Evolutionary conservation across 2,888 invertebrate genomes (phyloP), one percentile per base, ranked within the genome.

Genomic region (Sphaeridia pumilis): DNA sequence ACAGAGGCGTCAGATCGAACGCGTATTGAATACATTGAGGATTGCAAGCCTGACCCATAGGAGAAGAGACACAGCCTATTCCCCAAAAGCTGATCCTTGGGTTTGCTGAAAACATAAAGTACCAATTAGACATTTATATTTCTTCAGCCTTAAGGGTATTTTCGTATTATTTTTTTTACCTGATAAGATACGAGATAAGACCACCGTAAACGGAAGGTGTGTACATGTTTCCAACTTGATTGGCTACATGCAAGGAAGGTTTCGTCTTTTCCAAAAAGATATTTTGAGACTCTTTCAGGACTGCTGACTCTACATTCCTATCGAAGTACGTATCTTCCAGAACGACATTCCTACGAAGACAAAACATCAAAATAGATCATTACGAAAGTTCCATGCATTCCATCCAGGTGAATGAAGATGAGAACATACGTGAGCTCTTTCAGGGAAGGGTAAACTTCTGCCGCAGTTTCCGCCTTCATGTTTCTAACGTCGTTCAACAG

Each of bases 151-250:
- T 31, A 31, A 31, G 7, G 31, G 14, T 7, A 10, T 31, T 31
- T 31, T 7, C 31, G 14, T 10, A 31, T 31, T n/a, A n/a, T n/a
- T n/a, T n/a, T 7, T 46, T 55, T 59, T 60, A 74, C 74, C 68
- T 82, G 49, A 87, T 75, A 53, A 98, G 74, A 66, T 85, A 81
- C 4, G 94, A 93, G 0, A 86, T 83, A 12, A 98, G 75, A 3
- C 97, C 88, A 3, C 89, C 87, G 72, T 95, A 98, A 25, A 98
- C 76, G 0, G 95, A 95, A 0, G 97, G 83, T 1, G 98, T 98
- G 70, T 99, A 99, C 97, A 97, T 97, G 69, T 98, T 99, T 7
- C 98, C 98, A 50, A 97, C 84, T 74, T 89, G 84, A 69, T 82
- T 85, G 3, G 97, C 86, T 58, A 95, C 72, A 50, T 84, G 73